These are phyloP conservation scores for Dinothrombium tinctorium DNA, from an alignment of 1,140 invertebrate species.

Conservation along the genomic window DNA sequence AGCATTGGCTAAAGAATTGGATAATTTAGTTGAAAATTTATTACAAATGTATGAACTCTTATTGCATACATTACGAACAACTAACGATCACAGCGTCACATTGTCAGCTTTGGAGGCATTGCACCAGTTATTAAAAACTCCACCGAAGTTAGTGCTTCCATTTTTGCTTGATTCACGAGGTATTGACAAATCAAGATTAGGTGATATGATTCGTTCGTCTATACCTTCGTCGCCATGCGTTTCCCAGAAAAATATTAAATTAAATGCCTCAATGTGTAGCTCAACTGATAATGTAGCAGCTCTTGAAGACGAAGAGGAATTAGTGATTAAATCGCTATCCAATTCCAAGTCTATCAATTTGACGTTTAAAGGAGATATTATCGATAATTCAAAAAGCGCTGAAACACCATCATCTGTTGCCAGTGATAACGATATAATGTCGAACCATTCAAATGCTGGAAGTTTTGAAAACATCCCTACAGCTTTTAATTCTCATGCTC, in stretches of 20 bases:
- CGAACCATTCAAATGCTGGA: no score
- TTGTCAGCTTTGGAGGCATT: conserved; percentile 56
- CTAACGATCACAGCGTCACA: conserved; percentile 20
- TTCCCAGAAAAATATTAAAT: background rate
- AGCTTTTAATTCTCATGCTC: no score
- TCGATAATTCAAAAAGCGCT: no score
- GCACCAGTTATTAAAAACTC: conserved; percentile 39
- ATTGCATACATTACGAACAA: conserved; percentile 38
- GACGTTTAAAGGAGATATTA: no score
- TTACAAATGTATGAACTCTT: conserved; percentile 54
- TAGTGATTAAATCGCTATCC: background rate
- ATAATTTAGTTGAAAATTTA: conserved; percentile 9
- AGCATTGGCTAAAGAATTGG: conserved; percentile 20
- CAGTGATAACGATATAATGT: no score
- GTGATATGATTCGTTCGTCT: background rate
- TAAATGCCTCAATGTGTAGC: background rate
- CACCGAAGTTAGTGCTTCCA: conserved; percentile 31
- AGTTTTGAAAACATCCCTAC: no score
- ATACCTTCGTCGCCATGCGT: conserved; percentile 1
- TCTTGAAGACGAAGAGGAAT: conserved; percentile 1
- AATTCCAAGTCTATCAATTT: no score
- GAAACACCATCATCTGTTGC: no score
- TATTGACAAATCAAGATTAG: conserved; percentile 20
- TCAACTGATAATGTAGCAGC: background rate
- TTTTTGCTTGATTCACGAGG: conserved; percentile 32